Percentiles rank a stretch among this genome's conserved stretches.
Evolutionary conservation across 2,797 vertebrate genomes (phyloP).

Genomic region (Brachymystax lenok): DNA sequence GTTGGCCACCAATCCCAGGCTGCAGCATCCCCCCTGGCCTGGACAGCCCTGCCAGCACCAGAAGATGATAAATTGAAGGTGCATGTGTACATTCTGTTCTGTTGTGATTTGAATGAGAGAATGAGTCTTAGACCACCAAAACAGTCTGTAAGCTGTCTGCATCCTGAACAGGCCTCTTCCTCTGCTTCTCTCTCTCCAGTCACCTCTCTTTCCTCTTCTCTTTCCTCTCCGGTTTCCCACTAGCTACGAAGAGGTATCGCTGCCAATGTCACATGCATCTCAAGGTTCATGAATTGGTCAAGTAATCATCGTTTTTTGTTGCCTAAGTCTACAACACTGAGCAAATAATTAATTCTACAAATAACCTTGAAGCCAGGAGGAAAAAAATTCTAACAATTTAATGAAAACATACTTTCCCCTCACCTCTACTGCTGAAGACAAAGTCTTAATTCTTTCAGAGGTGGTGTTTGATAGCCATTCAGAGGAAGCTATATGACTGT

Average conservation of each 20-base stretch:
- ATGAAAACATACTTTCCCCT: background rate
- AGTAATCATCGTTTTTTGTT: too few relatives aligned
- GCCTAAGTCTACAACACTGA: too few relatives aligned
- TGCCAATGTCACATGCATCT: conserved; percentile 16
- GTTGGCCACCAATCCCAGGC: background rate
- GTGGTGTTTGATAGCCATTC: background rate
- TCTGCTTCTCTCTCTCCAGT: too few relatives aligned
- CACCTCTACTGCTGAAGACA: background rate
- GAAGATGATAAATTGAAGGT: background rate
- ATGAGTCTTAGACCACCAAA: conserved; percentile 20
- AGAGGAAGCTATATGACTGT: conserved; percentile 11
- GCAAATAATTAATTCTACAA: too few relatives aligned
- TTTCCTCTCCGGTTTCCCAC: background rate
- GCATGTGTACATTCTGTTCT: conserved; percentile 13
- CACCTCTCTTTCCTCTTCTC: background rate
- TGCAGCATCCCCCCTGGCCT: background rate
- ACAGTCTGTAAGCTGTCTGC: background rate
- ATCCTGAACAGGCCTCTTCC: too few relatives aligned
- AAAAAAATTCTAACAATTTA: too few relatives aligned
- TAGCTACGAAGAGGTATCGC: background rate
- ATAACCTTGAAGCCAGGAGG: too few relatives aligned
- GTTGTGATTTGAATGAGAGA: conserved; percentile 7
- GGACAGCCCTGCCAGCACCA: background rate
- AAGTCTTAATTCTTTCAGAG: background rate
- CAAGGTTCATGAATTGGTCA: conserved; percentile 4